Conservation (phyloP, 2,797 vertebrate genomes). For the Pachyuromys duprasi region DNA sequence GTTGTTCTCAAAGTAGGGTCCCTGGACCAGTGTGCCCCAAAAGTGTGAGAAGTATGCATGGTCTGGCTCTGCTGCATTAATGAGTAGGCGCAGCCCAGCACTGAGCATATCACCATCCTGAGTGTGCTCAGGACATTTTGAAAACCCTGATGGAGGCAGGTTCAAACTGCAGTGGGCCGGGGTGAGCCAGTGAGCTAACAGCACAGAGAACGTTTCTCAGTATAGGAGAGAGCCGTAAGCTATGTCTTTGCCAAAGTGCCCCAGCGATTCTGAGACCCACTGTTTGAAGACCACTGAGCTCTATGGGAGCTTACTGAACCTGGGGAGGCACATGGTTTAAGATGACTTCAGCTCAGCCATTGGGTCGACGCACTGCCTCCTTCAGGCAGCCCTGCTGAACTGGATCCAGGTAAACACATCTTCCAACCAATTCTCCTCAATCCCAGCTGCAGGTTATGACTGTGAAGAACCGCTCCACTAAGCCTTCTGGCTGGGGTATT, state of each 20-base stretch:
- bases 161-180: background rate
- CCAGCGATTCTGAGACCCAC: background rate
- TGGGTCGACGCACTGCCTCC: background rate
- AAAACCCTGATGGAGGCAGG: background rate
- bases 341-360: background rate
- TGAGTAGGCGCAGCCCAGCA: background rate
- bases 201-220: background rate
- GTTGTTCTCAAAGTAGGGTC: background rate
- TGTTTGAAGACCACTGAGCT: constrained; percentile 8
- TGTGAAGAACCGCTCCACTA: background rate
- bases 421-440: background rate
- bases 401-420: constrained; percentile 13
- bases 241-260: background rate
- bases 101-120: background rate
- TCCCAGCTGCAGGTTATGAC: background rate
- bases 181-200: background rate
- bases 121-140: background rate
- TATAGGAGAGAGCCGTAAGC: background rate
- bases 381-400: background rate
- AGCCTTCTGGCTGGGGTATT: constrained; percentile 10
- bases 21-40: background rate
- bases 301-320: background rate
- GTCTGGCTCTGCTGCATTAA: background rate
- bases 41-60: background rate
- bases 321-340: background rate